phyloP scores from a whole-genome alignment of 2,113 vertebrate species.

The cattle (Bos taurus) region ARS-UCD2.0 NC_037343.1:55953501-55954000 shows the following conservation, averaged over 20 bases:
- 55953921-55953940: background rate
- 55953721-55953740: background rate
- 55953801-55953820: background rate
- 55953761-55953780: background rate
- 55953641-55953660: background rate
- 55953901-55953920: background rate
- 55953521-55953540: background rate
- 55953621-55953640: background rate
- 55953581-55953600: background rate
- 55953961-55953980: background rate
- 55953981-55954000: background rate
- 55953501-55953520: background rate
- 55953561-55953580: background rate
- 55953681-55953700: background rate
- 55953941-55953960: background rate
- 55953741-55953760: background rate
- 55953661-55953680: background rate
- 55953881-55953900: background rate
- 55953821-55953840: background rate
- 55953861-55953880: background rate
- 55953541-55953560: background rate
- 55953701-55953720: background rate
- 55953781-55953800: background rate
- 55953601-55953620: background rate
- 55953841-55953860: background rate